Evolutionary conservation across 2,888 invertebrate genomes (phyloP), one percentile per base, ranked within the genome.

Genomic region (Mylabris sibirica): DNA sequence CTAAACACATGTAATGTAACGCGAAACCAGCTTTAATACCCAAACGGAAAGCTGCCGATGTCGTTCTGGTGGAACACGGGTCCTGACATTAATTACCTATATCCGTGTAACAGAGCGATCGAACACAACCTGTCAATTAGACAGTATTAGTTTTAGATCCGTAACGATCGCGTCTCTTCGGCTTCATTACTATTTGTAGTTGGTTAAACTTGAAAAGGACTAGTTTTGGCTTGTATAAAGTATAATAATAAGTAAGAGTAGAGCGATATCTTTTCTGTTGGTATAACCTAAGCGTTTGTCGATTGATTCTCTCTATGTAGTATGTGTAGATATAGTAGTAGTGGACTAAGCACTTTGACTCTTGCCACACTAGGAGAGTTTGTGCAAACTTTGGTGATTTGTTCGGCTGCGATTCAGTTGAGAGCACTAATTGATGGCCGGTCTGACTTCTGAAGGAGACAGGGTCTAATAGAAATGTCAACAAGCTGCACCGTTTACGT

Each of bases 81-180:
- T 83, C 81, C 82, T 84, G 85, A 85, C 85, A 82, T 84, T 85
- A 84, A 85, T 85, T 84, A 85, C 84, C 84, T 84, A 84, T 83
- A 84, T 85, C 84, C 84, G 83, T 84, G 84, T 84, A 83, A 81
- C 81, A 77, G 78, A 75, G 77, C 82, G 81, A 83, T 83, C 82
- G 84, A 83, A 84, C 84, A 84, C 83, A 82, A 84, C 83, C 85
- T 85, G 85, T 85, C 85, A 85, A 85, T 85, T 85, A 85, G 22
- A 83, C 81, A 79, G 85, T 80, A 84, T 85, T 84, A 84, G 82
- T 81, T 73, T n/a, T 67, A 69, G 74, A 76, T 76, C 75, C 63
- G 57, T 24, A 57, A 57, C 24, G 57, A 57, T 57, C 57, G 24
- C 14, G 22, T 24, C 57, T 57, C 2, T 41, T 24, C 6, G 24